Base-by-base conservation (phyloP, 23 tunicate genomes). In the Styela clava region DNA sequence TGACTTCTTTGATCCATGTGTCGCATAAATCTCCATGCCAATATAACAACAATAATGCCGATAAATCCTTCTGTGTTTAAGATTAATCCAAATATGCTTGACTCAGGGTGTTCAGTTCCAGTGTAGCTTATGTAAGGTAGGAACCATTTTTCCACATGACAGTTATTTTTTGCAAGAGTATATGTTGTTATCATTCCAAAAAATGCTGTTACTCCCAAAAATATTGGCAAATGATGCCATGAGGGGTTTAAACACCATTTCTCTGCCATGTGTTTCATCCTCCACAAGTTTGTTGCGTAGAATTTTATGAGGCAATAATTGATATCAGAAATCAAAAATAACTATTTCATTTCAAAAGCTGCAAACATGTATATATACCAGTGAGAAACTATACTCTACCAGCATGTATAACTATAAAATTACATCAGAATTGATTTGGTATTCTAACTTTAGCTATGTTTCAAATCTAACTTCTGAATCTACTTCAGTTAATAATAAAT, bases 101-200 rank as follows among this genome's bases (percentile, higher is more conserved):
- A 90, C 62, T 90, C 96, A 2, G 96, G 96, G 76, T 85, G 79
- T 64, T 90, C 96, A 32, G 96, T 90, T n/a, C 96, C 96, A 23
- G 89, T 89, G 83, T 89, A 89, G 61, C 95, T 89, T 28, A 91
- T 63, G 82, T 86, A 91, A 0, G 97, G 97, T 7, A 91, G 69
- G 35, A 82, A 73, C 97, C 97, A 91, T 77, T 71, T 86, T 64
- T 91, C 91, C 12, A 85, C 64, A 68, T 91, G 97, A 61, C 97
- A 91, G 34, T 91, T 91, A 1, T 25, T 70, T 71, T 86, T 91
- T 21, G 97, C 97, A 20, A 91, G 61, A 18, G 78, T 64, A 64
- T 82, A 86, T 35, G 89, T 90, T 27, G 62, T 44, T 64, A 83
- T 34, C 68, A 92, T 69, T 7, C 97, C 97, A 1, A 83, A 35